Conservation (phyloP, 2,888 invertebrate genomes). For the Diaperis boleti region DNA sequence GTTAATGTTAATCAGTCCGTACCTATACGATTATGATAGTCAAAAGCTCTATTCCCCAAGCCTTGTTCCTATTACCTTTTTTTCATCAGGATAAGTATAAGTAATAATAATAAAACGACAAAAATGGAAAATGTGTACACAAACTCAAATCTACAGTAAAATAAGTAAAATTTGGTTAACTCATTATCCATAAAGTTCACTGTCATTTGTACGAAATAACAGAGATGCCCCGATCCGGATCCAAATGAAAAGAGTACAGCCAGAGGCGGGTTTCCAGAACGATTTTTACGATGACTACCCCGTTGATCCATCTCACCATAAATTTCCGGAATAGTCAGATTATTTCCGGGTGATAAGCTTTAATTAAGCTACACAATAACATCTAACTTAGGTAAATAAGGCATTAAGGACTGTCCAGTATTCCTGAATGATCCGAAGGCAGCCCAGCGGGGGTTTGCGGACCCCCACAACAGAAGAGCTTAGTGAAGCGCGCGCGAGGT, state of each 20-base stretch:
- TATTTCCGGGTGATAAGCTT: slow-evolving; percentile 39
- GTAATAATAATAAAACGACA: no score
- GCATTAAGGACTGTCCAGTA: slow-evolving; percentile 41
- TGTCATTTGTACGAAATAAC: slow-evolving; percentile 16
- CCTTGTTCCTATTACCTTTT: no score
- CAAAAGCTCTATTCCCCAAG: no score
- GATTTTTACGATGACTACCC: slow-evolving; percentile 16
- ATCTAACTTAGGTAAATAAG: slow-evolving; percentile 42
- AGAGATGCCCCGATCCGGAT: slow-evolving; percentile 12
- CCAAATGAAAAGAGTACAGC: slow-evolving; percentile 18
- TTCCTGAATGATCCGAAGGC: slow-evolving; percentile 33
- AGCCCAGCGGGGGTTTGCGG: slow-evolving; percentile 37
- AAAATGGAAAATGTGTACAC: no score
- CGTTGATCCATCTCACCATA: slow-evolving; percentile 18
- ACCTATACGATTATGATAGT: no score
- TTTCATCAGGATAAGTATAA: no score
- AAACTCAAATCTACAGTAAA: no score
- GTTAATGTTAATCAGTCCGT: no score
- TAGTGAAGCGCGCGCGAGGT: slow-evolving; percentile 46
- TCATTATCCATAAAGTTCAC: not conserved
- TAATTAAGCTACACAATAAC: slow-evolving; percentile 42
- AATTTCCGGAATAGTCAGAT: slow-evolving; percentile 32
- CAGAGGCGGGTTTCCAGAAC: not conserved
- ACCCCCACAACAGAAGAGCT: slow-evolving; percentile 47
- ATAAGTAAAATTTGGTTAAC: no score